These are phyloP conservation scores for Delphinapterus leucas DNA, from an alignment of 2,113 vertebrate species.

Conservation along the genomic window DNA sequence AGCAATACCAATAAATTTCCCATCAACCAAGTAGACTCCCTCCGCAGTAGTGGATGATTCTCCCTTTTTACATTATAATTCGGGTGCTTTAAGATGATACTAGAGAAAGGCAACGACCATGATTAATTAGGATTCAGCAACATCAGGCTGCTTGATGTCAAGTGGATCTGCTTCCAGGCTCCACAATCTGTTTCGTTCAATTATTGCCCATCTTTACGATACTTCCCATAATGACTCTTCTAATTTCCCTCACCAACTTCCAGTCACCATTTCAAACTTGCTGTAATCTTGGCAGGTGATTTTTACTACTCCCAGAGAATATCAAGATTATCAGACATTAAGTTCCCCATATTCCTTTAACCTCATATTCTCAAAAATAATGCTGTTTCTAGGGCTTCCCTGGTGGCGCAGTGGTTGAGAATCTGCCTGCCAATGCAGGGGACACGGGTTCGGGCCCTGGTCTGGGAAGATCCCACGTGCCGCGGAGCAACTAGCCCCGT, in stretches of 20 bases:
- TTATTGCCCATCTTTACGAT: neutral
- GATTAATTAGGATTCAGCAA: neutral
- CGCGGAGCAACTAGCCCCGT: too few species aligned
- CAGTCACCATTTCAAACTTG: neutral
- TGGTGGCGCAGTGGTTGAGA: too few species aligned
- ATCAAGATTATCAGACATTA: conserved; percentile 3
- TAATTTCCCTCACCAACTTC: conserved; percentile 12
- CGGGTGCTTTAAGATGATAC: neutral
- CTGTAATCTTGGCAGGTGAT: neutral
- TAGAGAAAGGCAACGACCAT: neutral
- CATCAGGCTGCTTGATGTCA: neutral
- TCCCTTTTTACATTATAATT: neutral
- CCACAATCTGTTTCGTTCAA: neutral
- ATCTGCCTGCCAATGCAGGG: too few species aligned
- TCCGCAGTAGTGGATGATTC: neutral
- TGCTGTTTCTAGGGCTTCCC: neutral
- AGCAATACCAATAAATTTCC: neutral
- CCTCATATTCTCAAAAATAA: conserved; percentile 54
- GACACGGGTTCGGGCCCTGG: too few species aligned
- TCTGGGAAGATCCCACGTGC: too few species aligned
- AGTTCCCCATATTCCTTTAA: conserved; percentile 39
- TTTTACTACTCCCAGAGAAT: conserved; percentile 28
- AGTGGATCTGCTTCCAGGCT: neutral
- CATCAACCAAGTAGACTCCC: neutral
- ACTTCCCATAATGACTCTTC: neutral